phyloP scores from a whole-genome alignment of 2,797 vertebrate genomes.

The Poeciliopsis turneri region DNA sequence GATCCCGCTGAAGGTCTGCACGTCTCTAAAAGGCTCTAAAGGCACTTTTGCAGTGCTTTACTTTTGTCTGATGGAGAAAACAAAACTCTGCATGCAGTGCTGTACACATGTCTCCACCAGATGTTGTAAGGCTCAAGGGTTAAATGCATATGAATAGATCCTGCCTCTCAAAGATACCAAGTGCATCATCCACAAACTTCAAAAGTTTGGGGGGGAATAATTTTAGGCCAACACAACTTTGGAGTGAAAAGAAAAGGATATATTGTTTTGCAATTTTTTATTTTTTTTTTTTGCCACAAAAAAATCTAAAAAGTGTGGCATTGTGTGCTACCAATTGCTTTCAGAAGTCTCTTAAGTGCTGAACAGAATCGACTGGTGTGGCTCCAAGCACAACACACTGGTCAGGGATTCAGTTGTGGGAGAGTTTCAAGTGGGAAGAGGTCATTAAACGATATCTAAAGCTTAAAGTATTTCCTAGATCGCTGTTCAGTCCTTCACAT shows the following conservation, averaged over 20 bases:
- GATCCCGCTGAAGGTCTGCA: neutral
- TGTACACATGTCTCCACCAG: constrained; percentile 47
- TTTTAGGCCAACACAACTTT: neutral
- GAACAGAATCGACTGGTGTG: neutral
- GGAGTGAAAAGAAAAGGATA: neutral
- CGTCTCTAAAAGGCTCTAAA: neutral
- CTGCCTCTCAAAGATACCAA: neutral
- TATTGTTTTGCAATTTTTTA: neutral
- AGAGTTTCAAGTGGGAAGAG: neutral
- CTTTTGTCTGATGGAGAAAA: neutral
- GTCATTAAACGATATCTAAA: neutral
- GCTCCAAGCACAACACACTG: neutral
- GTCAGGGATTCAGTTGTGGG: too few species aligned
- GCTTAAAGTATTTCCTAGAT: neutral
- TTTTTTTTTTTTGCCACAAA: neutral
- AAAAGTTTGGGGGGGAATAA: neutral
- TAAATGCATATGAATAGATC: neutral
- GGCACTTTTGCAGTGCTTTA: neutral
- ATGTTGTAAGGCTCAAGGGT: constrained; percentile 18
- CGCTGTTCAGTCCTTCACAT: neutral
- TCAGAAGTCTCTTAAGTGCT: neutral
- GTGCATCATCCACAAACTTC: neutral
- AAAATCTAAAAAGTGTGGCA: neutral
- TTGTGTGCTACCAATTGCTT: neutral
- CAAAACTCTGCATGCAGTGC: neutral